These are phyloP conservation scores for Dicentrarchus labrax DNA, from an alignment of 2,113 vertebrate genomes.

Conservation along the genomic window DNA sequence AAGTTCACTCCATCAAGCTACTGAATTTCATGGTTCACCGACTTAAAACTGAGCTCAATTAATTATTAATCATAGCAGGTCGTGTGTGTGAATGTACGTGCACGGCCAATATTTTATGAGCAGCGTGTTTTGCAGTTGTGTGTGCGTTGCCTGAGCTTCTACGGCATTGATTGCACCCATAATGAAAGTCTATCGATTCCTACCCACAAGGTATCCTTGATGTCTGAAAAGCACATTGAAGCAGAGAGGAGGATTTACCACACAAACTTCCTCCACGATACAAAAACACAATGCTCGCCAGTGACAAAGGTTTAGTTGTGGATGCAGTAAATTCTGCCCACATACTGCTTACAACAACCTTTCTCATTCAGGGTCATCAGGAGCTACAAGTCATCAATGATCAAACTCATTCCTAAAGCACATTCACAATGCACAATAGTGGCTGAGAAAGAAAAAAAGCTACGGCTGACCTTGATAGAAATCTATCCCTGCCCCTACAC, in stretches of 20 bases:
- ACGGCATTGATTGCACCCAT: conserved; percentile 53
- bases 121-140: conserved; percentile 1
- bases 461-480: conserved; percentile 15
- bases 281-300: not conserved
- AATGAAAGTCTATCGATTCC: conserved; percentile 75
- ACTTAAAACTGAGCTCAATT: conserved; percentile 46
- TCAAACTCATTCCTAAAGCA: not conserved
- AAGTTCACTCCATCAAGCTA: conserved; percentile 32
- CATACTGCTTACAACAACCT: not conserved
- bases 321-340: not conserved
- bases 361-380: not conserved
- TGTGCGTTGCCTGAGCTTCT: conserved; percentile 23
- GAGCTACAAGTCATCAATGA: conserved; percentile 1
- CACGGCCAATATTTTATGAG: conserved; percentile 21
- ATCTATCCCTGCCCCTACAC: not conserved
- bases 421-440: not conserved
- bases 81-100: not conserved
- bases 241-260: not conserved
- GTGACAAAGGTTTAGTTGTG: not conserved
- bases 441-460: not conserved
- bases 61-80: conserved; percentile 54
- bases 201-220: conserved; percentile 18
- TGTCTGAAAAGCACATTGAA: conserved; percentile 10
- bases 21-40: conserved; percentile 61
- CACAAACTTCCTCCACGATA: not conserved